Conservation (phyloP, 2,888 invertebrate species). For the Exephanes ischioxanthus region DNA sequence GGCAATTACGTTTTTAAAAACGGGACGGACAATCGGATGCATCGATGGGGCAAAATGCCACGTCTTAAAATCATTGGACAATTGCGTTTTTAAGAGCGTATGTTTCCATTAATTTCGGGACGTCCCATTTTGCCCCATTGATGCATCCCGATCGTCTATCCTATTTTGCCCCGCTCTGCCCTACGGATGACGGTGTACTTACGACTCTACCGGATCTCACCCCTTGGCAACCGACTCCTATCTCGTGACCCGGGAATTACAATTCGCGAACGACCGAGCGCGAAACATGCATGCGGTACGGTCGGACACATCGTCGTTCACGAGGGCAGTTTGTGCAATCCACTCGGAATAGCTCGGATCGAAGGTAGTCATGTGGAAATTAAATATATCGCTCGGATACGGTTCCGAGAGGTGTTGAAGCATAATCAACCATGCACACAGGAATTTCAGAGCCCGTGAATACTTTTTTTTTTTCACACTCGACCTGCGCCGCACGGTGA, state of each 20-base stretch:
- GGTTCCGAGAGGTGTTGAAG: not conserved
- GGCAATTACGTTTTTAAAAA: too few relatives aligned
- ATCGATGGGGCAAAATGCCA: too few relatives aligned
- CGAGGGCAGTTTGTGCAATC: not conserved
- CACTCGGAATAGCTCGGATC: constrained; percentile 7
- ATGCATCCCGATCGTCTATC: not conserved
- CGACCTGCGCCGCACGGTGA: not conserved
- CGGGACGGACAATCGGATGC: too few relatives aligned
- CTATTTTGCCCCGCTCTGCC: too few relatives aligned
- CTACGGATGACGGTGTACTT: not conserved
- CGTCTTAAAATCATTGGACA: too few relatives aligned
- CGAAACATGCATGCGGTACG: constrained; percentile 22
- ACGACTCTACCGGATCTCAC: constrained; percentile 44
- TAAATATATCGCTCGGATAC: constrained; percentile 2
- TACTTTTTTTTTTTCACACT: not conserved
- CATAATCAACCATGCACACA: not conserved
- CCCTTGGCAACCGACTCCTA: constrained; percentile 27
- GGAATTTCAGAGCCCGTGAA: not conserved
- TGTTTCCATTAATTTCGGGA: too few relatives aligned
- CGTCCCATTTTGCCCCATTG: not conserved
- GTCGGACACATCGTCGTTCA: constrained; percentile 13
- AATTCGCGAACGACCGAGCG: constrained; percentile 33
- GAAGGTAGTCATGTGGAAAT: constrained; percentile 15
- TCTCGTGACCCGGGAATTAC: constrained; percentile 46
- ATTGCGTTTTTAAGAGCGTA: not conserved